Evolutionary conservation across 2,888 invertebrate genomes (phyloP).

Genomic region (Diabrotica balteata): DNA sequence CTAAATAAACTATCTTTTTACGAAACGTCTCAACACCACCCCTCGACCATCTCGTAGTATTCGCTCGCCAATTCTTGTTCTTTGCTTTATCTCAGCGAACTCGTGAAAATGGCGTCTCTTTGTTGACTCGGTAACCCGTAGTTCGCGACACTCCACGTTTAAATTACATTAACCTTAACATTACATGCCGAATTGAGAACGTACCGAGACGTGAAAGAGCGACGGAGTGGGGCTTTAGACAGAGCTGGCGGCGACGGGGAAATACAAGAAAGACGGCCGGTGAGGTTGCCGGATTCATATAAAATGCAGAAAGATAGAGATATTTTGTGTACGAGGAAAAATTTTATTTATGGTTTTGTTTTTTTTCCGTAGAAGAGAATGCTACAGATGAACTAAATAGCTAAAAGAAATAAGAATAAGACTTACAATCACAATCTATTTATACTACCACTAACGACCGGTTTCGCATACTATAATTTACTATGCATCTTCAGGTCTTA

Average conservation of each 20-base stretch:
- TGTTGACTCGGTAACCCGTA: constrained; percentile 60
- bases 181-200: constrained; percentile 64
- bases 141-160: constrained; percentile 60
- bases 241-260: constrained; percentile 35
- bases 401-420: no score
- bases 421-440: no score
- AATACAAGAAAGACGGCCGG: constrained; percentile 3
- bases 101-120: constrained; percentile 58
- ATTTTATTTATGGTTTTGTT: no score
- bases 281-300: no score
- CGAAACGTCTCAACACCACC: not conserved
- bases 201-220: constrained; percentile 62
- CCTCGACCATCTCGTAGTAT: constrained; percentile 15
- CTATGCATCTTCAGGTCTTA: no score
- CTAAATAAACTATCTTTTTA: no score
- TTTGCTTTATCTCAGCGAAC: constrained; percentile 40
- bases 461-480: no score
- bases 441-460: no score
- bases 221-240: constrained; percentile 47
- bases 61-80: constrained; percentile 32
- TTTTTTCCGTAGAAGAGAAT: no score
- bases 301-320: no score
- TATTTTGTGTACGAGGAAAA: no score
- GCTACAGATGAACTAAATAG: no score
- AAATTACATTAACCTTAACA: constrained; percentile 65